These are phyloP conservation scores for Melanotus villosus DNA, from an alignment of 2,888 invertebrate genomes.

Conservation along the genomic window DNA sequence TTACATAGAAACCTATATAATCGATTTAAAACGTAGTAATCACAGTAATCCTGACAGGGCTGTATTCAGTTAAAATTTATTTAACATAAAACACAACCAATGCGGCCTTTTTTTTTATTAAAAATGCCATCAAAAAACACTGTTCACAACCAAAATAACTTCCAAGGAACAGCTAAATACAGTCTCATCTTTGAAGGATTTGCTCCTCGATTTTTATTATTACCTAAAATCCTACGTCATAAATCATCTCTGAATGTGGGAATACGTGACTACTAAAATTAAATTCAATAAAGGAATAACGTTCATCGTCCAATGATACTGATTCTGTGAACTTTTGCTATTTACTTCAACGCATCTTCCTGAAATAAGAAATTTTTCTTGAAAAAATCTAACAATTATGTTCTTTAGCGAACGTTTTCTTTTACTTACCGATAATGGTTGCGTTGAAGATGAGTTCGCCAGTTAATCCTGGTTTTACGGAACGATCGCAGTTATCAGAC, in stretches of 20 bases:
- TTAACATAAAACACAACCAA: constrained; percentile 53
- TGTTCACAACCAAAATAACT: constrained; percentile 46
- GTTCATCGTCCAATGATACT: constrained; percentile 44
- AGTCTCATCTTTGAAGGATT: constrained; percentile 50
- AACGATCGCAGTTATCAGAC: constrained; percentile 76
- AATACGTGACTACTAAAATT: constrained; percentile 40
- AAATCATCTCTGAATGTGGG: constrained; percentile 46
- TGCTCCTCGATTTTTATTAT: constrained; percentile 47
- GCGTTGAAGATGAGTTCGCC: constrained; percentile 80
- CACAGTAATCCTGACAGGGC: constrained; percentile 63
- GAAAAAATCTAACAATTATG: not conserved
- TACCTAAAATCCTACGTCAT: constrained; percentile 42
- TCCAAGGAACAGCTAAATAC: constrained; percentile 47
- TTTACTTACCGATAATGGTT: constrained; percentile 75
- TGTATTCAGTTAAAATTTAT: constrained; percentile 52
- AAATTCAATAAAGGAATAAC: constrained; percentile 38
- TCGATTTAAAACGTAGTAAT: constrained; percentile 59
- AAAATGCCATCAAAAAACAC: constrained; percentile 31
- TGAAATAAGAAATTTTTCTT: constrained; percentile 60
- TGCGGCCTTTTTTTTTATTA: too few species aligned
- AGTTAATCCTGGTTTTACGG: constrained; percentile 69
- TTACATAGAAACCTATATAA: constrained; percentile 44
- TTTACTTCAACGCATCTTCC: constrained; percentile 75
- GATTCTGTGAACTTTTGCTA: constrained; percentile 58
- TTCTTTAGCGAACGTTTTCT: not conserved